Base-by-base conservation (phyloP, 2,113 vertebrate species). In the Chaenocephalus aceratus region DNA sequence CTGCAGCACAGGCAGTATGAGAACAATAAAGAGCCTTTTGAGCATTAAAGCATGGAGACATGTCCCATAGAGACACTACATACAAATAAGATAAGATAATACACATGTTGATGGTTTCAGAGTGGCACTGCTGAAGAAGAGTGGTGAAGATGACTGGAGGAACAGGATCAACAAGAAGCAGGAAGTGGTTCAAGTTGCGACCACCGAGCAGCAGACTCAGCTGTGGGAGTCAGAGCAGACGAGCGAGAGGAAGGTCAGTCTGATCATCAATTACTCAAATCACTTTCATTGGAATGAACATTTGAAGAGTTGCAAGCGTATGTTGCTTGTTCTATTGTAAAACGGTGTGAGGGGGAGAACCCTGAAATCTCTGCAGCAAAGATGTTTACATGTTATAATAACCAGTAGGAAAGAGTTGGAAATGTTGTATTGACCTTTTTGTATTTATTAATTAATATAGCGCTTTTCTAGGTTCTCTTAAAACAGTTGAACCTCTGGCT, bases 141-240 rank as follows among this genome's bases (percentile, higher is more conserved):
- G 98, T 0, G 97, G 98, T 0, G 97, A 99, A 89, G 98, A 99
- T 78, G 97, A 98, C 83, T 99, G 98, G 98, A 99, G 93, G 85
- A 98, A 96, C 94, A 94, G 98, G 83, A 95, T 99, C 34, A 92
- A 94, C 87, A 97, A 97, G 94, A 99, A 98, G 88, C 96, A 97
- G 88, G 97, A 98, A 34, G 95, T 93, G 12, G 80, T 94, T 45
- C 96, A 96, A 84, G 93, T 83, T 26, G 88, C 92, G 0, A 88
- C 90, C 2, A 2, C 64, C 0, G 96, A 97, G 79, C 88, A 93
- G 62, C 89, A 79, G 75, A 54, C 85, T 16, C 94, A 96, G 75
- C 84, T 91, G 30, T 95, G 93, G 69, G 97, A 99, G 78, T 68
- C 77, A 1, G 97, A 98, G 73, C 96, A 95, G 89, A 92, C 94